Evolutionary conservation across 2,888 invertebrate species (phyloP), one percentile per base, ranked within the genome.

Genomic region (Lordiphosa fenestrarum): DNA sequence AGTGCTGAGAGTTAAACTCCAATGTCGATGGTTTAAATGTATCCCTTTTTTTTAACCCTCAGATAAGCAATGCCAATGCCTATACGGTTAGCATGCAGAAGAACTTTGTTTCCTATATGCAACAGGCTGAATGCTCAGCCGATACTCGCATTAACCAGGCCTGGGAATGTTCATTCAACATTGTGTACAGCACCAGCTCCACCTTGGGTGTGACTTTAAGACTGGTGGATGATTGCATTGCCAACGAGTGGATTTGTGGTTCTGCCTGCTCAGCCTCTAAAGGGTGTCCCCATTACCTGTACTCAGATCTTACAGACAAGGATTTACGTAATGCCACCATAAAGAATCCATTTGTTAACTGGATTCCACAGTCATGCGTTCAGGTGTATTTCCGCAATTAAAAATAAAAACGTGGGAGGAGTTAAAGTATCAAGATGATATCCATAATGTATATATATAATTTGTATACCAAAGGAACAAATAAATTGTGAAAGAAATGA

Each of bases 251-350:
- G 7, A 6, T 10, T 10, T 57, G 57, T 7, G 56, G 56, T 1
- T n/a, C 21, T 13, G 35, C 12, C 1, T n/a, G 35, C 30, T 55
- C 46, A 9, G 9, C 30, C 4, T 7, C 9, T 1, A 0, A 15
- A 2, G 21, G 48, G 0, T 73, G 73, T 21, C 50, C 35, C 0
- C 42, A 70, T 40, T 58, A 70, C 6, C 61, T 78, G 80, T 0
- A 41, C 3, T 7, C 71, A 2, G 40, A 6, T 10, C 19, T 67
- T 0, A 47, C 1, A 0, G 36, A 56, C 0, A 30, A 4, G 1
- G 78, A 73, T 23, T 73, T 66, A 7, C 5, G 6, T 0, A 66
- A 46, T n/a, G 2, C 47, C 1, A 72, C 71, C 13, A 72, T 72
- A 4, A 57, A 6, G 7, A 77, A 72, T 59, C 72, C 72, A 0